These are phyloP conservation scores for Dendropsophus ebraccatus DNA, from an alignment of 2,113 vertebrate genomes.

Conservation along the genomic window DNA sequence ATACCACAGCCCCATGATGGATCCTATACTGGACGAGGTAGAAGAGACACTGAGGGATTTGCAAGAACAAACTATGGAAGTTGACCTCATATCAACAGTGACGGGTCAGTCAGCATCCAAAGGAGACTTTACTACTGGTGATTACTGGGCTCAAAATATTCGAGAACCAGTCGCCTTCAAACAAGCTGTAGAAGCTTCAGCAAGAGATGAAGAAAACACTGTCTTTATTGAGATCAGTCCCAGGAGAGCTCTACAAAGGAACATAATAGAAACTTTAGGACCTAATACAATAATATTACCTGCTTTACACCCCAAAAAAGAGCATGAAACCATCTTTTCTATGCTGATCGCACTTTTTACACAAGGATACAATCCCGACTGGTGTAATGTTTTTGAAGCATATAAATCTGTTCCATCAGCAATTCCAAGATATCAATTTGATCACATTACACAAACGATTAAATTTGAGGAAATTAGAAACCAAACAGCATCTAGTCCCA, in stretches of 20 bases:
- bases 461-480: slow-evolving; percentile 70
- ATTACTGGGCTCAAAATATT: slow-evolving; percentile 84
- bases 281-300: slow-evolving; percentile 70
- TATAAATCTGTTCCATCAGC: slow-evolving; percentile 72
- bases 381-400: slow-evolving; percentile 76
- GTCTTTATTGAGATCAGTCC: slow-evolving; percentile 87
- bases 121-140: slow-evolving; percentile 75
- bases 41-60: slow-evolving; percentile 69
- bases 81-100: slow-evolving; percentile 81
- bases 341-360: slow-evolving; percentile 79
- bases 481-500: slow-evolving; percentile 7
- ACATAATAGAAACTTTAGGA: slow-evolving; percentile 81
- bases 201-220: slow-evolving; percentile 66
- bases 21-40: slow-evolving; percentile 74
- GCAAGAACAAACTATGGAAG: slow-evolving; percentile 62
- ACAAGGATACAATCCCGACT: slow-evolving; percentile 76
- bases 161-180: slow-evolving; percentile 81
- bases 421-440: slow-evolving; percentile 83
- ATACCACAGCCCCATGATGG: slow-evolving; percentile 86
- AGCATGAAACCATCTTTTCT: slow-evolving; percentile 71
- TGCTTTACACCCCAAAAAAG: slow-evolving; percentile 73
- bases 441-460: slow-evolving; percentile 70
- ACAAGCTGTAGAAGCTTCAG: slow-evolving; percentile 69
- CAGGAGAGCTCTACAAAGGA: slow-evolving; percentile 75
- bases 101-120: slow-evolving; percentile 70